Evolutionary conservation across 2,797 vertebrate genomes (phyloP), one percentile per base, ranked within the genome.

Genomic region (Pantherophis vulpinus): DNA sequence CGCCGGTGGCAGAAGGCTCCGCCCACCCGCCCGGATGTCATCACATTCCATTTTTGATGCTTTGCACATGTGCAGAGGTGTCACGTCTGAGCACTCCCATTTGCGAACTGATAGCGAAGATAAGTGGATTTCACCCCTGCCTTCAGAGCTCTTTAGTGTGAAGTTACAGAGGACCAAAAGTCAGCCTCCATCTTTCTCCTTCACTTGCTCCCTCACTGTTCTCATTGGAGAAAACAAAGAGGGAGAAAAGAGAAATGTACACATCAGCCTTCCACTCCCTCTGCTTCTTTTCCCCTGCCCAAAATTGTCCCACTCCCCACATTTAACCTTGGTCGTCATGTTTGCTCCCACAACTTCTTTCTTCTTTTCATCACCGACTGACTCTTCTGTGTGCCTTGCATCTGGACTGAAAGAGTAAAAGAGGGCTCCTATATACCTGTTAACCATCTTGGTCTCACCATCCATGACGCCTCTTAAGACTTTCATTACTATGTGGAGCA

Each of bases 401-500:
- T 93, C 90, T 91, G 87, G 87, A 25, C 66, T 54, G 70, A 93
- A 60, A 56, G 87, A 56, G 58, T 13, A 23, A 7, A 58, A 47
- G 87, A 32, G 37, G 58, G 90, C 70, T 93, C 90, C 90, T 93
- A 91, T 89, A 59, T 86, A 91, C 93, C 93, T 93, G 93, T 91
- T 91, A 89, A 86, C 93, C 90, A 93, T 91, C 66, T n/a, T 59
- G 58, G 93, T 59, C 90, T 83, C 90, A 42, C n/a, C 93, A 93
- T 86, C 93, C 93, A 93, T 89, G 93, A 93, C 90, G 70, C 93
- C 93, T 83, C 93, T 93, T 91, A 93, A 93, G 93, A 66, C 93
- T 87, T 89, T 91, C 93, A 93, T 93, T 91, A 91, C 90, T 93
- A 93, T 93, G 93, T 91, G 87, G 66, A 4, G 87, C 93, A 93